Conservation (phyloP, 2,888 invertebrate species). For the Drosophila kokeensis region DNA sequence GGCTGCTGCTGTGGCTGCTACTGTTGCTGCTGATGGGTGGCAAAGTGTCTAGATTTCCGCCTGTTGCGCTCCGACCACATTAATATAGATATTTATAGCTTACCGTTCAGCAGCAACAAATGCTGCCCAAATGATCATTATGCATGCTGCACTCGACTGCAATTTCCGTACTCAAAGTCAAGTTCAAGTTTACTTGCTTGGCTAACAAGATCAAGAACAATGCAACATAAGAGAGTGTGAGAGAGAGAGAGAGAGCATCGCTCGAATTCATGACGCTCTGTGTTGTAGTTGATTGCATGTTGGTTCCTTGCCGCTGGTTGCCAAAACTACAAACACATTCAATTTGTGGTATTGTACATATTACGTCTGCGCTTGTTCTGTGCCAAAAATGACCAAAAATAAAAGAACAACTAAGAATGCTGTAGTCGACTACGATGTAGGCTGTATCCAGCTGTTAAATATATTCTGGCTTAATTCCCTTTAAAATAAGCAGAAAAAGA, state of each 20-base stretch:
- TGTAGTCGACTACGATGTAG: neutral
- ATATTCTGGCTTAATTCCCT: neutral
- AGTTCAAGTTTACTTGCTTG: conserved; percentile 59
- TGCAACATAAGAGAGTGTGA: neutral
- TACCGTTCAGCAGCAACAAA: neutral
- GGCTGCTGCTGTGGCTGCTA: conserved; percentile 1
- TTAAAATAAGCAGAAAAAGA: neutral
- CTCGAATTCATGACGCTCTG: conserved; percentile 29
- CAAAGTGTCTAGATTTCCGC: conserved; percentile 60
- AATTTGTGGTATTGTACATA: neutral
- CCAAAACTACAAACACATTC: conserved; percentile 40
- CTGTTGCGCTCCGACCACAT: conserved; percentile 42
- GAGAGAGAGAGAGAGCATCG: conserved; percentile 5
- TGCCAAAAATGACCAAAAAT: conserved; percentile 16
- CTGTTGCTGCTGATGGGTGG: conserved; percentile 18
- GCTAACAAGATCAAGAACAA: conserved; percentile 3
- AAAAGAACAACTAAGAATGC: neutral
- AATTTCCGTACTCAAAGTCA: conserved; percentile 55
- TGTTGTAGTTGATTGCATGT: conserved; percentile 25
- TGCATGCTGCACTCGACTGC: conserved; percentile 39
- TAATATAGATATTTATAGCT: conserved; percentile 44
- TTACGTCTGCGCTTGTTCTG: conserved; percentile 10
- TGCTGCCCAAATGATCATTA: conserved; percentile 20
- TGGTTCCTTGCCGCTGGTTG: conserved; percentile 22
- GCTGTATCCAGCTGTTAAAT: neutral